Percentiles rank a stretch among this genome's conserved stretches.
These are phyloP conservation scores for Arrhopalites spinosus DNA, from an alignment of 2,888 invertebrate genomes.

Conservation along the genomic window DNA sequence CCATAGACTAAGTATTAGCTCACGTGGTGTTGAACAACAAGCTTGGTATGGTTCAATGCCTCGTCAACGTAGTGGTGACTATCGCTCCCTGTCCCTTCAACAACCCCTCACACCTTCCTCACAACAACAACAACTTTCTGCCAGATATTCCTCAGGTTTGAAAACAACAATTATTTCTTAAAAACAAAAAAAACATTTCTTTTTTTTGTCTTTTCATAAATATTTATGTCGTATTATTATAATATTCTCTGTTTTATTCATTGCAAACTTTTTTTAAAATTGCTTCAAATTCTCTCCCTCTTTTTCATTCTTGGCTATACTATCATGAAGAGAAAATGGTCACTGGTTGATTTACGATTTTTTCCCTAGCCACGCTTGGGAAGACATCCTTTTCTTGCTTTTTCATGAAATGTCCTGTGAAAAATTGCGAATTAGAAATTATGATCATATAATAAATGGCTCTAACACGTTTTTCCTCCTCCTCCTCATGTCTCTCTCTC, in stretches of 20 bases:
- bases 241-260: background rate
- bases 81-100: conserved; percentile 38
- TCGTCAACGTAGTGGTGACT: conserved; percentile 48
- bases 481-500: no score
- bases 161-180: background rate
- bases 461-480: no score
- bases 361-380: no score
- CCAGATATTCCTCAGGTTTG: conserved; percentile 55
- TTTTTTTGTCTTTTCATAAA: background rate
- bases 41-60: conserved; percentile 56
- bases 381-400: no score
- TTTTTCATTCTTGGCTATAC: no score
- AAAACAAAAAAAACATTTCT: background rate
- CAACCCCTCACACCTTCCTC: conserved; percentile 37
- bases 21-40: conserved; percentile 43
- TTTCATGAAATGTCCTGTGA: no score
- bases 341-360: no score
- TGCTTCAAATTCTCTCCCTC: background rate
- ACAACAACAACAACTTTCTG: conserved; percentile 44
- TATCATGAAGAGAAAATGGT: no score
- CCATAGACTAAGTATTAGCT: conserved; percentile 66
- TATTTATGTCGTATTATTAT: background rate
- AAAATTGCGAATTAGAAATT: no score
- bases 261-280: background rate
- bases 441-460: no score